Evolutionary conservation across 2,888 invertebrate genomes (phyloP).

Genomic region (Dasysyrphus albostriatus): DNA sequence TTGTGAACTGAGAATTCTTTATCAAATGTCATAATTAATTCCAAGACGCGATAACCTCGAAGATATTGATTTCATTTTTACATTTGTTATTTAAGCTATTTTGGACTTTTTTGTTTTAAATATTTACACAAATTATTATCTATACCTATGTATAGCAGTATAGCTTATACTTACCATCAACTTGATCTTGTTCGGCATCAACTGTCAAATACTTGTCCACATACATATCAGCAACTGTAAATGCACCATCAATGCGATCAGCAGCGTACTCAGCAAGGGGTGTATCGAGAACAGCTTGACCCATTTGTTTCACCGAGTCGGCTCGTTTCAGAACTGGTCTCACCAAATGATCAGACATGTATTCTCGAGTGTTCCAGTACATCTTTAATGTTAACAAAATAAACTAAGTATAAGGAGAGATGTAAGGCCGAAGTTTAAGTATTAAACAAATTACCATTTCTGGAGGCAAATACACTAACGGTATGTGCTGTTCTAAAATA

Average conservation of each 20-base stretch:
- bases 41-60: conserved; percentile 76
- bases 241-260: conserved; percentile 89
- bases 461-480: conserved; percentile 92
- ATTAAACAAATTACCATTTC: conserved; percentile 87
- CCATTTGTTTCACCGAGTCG: conserved; percentile 92
- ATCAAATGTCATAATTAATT: conserved; percentile 54
- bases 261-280: conserved; percentile 90
- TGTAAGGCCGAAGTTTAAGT: not conserved
- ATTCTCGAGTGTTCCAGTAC: conserved; percentile 91
- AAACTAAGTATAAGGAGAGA: conserved; percentile 75
- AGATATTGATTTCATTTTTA: not conserved
- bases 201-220: conserved; percentile 91
- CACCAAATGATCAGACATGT: conserved; percentile 87
- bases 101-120: not conserved
- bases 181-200: conserved; percentile 86
- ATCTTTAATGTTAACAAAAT: conserved; percentile 86
- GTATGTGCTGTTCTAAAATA: conserved; percentile 92
- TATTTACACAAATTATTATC: conserved; percentile 6
- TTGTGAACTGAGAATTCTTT: conserved; percentile 6
- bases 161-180: conserved; percentile 87
- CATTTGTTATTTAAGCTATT: not conserved
- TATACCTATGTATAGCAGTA: not conserved
- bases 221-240: conserved; percentile 91
- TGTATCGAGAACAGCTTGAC: conserved; percentile 88
- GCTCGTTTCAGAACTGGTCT: conserved; percentile 90